phyloP scores from a whole-genome alignment of 2,888 invertebrate species.

The Phaonia tiefii region DNA sequence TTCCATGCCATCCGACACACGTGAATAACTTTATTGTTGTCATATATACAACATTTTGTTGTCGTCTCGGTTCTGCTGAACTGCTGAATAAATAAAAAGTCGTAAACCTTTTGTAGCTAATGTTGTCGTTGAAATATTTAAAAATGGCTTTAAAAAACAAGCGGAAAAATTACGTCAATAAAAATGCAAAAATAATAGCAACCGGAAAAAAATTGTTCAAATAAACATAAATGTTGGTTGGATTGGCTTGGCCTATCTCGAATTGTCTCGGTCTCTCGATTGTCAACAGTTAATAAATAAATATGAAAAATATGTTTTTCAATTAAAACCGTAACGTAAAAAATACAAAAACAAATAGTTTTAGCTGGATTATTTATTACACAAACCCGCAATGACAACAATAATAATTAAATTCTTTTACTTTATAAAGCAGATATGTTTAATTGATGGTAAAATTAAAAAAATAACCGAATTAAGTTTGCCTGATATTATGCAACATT shows the following conservation, averaged over 20 bases:
- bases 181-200: conserved; percentile 3
- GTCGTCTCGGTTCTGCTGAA: too few species aligned
- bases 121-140: conserved; percentile 12
- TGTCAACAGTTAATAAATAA: conserved; percentile 20
- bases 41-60: not conserved
- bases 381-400: too few species aligned
- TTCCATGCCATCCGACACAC: not conserved
- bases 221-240: not conserved
- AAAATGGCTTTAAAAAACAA: not conserved
- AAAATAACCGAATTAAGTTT: too few species aligned
- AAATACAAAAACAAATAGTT: not conserved
- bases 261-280: not conserved
- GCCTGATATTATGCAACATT: too few species aligned
- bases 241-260: not conserved
- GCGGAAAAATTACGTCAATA: conserved; percentile 11
- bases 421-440: too few species aligned
- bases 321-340: not conserved
- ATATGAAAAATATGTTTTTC: not conserved
- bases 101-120: conserved; percentile 7
- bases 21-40: conserved; percentile 15
- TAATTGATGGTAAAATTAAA: too few species aligned
- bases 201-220: not conserved
- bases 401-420: too few species aligned
- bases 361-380: too few species aligned
- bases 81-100: not conserved